Evolutionary conservation across 2,888 invertebrate genomes (phyloP).

Genomic region (Drosophila pullipes): DNA sequence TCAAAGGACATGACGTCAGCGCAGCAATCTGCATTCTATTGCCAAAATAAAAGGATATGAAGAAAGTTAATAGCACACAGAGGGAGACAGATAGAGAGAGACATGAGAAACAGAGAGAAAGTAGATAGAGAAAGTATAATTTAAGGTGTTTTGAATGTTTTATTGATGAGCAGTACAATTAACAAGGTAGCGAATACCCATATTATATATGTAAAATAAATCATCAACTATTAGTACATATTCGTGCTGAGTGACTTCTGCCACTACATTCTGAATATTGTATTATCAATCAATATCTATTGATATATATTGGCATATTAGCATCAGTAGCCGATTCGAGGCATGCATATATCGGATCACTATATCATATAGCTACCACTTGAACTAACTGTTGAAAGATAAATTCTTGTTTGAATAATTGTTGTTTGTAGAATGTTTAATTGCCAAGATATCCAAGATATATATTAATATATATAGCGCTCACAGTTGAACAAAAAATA

Average conservation of each 20-base stretch:
- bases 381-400: neutral
- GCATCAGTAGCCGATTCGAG: too few relatives aligned
- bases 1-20: conserved; percentile 58
- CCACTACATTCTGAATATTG: neutral
- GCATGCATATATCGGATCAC: too few relatives aligned
- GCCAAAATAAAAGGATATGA: conserved; percentile 14
- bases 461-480: too few relatives aligned
- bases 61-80: neutral
- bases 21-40: conserved; percentile 54
- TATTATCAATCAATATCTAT: neutral
- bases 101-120: neutral
- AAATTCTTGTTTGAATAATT: neutral
- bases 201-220: neutral
- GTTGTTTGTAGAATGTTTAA: too few relatives aligned
- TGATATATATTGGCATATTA: too few relatives aligned
- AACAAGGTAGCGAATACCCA: neutral
- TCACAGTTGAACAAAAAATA: too few relatives aligned
- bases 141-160: neutral
- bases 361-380: neutral
- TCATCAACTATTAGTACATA: neutral
- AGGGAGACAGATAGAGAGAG: neutral
- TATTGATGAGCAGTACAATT: neutral
- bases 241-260: neutral
- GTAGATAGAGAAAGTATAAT: neutral
- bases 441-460: too few relatives aligned